A percentile compares a stretch with the other conserved stretches of the same genome.
Conservation (phyloP, 1,140 invertebrate species). For the Telenomus remus region DNA sequence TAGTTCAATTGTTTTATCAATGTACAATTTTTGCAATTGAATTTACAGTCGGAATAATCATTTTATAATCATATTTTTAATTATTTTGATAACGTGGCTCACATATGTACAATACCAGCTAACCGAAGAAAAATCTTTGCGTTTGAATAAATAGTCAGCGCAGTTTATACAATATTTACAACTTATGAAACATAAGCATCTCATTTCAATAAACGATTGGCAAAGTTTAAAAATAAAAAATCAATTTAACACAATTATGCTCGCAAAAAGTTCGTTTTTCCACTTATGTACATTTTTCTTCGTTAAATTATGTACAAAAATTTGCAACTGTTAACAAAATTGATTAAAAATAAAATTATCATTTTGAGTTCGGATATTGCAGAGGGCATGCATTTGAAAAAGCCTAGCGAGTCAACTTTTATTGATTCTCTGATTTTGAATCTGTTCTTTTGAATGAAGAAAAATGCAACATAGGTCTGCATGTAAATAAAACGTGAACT, state of each 20-base stretch:
- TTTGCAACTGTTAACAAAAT: conserved; percentile 1
- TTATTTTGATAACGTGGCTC: not conserved
- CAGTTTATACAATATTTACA: conserved; percentile 20
- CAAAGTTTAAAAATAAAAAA: no score
- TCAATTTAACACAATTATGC: no score
- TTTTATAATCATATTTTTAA: conserved; percentile 6
- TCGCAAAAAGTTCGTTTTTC: not conserved
- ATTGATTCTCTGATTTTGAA: not conserved
- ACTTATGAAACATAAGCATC: not conserved
- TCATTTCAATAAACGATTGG: no score
- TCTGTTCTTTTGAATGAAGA: no score
- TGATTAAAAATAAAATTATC: conserved; percentile 1
- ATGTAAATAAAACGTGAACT: no score
- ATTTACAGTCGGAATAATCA: no score
- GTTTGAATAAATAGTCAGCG: conserved; percentile 1
- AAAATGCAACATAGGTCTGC: no score
- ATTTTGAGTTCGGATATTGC: not conserved
- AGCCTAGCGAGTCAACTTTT: not conserved
- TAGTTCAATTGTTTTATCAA: conserved; percentile 4
- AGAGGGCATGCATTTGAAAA: not conserved
- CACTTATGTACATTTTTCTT: not conserved
- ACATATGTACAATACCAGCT: not conserved
- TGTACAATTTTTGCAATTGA: no score
- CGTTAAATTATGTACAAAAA: not conserved
- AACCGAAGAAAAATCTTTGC: conserved; percentile 4